A percentile compares a stretch with the other conserved stretches of the same genome.
phyloP scores from a whole-genome alignment of 2,113 vertebrate genomes.

The Dromiciops gliroides region DNA sequence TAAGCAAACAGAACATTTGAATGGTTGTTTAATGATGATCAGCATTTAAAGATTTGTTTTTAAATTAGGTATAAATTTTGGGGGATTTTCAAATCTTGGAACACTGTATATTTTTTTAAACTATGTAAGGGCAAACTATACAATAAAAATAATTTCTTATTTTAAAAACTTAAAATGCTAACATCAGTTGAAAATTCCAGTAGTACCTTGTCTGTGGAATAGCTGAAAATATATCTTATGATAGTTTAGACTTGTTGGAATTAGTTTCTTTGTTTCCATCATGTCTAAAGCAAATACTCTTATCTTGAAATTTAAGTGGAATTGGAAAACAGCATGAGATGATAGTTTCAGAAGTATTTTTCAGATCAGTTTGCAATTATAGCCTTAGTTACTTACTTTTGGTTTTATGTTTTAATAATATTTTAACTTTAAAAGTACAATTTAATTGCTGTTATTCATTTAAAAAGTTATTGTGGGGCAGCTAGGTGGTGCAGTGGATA shows the following conservation, averaged over 20 bases:
- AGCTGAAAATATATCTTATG: constrained; percentile 29
- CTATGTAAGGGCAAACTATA: no score
- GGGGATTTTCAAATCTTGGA: no score
- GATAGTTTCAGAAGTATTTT: constrained; percentile 55
- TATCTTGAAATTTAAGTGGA: constrained; percentile 51
- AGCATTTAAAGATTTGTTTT: no score
- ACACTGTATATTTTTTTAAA: no score
- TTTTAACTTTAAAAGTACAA: constrained; percentile 32
- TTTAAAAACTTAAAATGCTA: constrained; percentile 24
- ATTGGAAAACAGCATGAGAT: constrained; percentile 38
- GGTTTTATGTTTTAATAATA: constrained; percentile 44
- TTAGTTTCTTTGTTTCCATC: constrained; percentile 39
- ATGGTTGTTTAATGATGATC: no score
- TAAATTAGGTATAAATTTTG: no score
- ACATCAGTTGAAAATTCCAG: not conserved
- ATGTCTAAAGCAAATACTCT: not conserved
- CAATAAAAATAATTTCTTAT: no score
- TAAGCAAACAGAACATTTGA: no score
- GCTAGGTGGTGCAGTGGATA: no score
- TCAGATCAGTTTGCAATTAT: constrained; percentile 2
- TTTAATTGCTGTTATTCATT: not conserved
- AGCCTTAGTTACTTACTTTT: constrained; percentile 8
- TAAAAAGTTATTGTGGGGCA: not conserved
- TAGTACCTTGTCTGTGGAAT: not conserved
- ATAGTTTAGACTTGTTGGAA: not conserved